Percentiles rank a stretch among this genome's conserved stretches.
phyloP scores from a whole-genome alignment of 2,113 vertebrate species.

The Vanacampus margaritifer region DNA sequence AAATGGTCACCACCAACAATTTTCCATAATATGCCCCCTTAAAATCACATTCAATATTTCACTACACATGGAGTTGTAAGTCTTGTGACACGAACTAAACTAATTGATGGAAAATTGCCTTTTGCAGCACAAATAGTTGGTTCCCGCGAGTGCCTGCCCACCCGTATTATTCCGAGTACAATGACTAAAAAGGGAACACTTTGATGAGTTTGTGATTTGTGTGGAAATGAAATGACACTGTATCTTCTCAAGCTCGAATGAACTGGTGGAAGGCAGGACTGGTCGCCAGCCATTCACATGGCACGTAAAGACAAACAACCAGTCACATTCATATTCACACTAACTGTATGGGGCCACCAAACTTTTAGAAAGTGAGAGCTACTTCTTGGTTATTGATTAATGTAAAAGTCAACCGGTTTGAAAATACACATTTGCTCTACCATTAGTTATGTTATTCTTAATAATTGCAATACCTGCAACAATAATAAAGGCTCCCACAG shows the following conservation, averaged over 20 bases:
- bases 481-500: no score
- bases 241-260: not conserved
- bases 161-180: not conserved
- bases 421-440: no score
- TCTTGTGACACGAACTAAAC: not conserved
- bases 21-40: not conserved
- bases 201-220: not conserved
- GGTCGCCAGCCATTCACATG: no score
- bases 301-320: no score
- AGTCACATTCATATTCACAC: no score
- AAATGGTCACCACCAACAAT: not conserved
- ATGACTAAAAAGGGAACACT: not conserved
- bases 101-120: not conserved
- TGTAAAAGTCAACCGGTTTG: no score
- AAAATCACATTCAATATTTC: not conserved
- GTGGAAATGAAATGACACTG: not conserved
- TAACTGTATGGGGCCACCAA: no score
- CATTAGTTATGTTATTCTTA: no score
- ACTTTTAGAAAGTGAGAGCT: no score
- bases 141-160: not conserved
- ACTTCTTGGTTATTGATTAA: no score
- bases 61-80: not conserved
- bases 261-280: not conserved
- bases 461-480: no score
- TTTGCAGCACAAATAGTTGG: not conserved